Evolutionary conservation across 2,797 vertebrate species (phyloP), one percentile per base, ranked within the genome.

Genomic region (Falco cherrug): DNA sequence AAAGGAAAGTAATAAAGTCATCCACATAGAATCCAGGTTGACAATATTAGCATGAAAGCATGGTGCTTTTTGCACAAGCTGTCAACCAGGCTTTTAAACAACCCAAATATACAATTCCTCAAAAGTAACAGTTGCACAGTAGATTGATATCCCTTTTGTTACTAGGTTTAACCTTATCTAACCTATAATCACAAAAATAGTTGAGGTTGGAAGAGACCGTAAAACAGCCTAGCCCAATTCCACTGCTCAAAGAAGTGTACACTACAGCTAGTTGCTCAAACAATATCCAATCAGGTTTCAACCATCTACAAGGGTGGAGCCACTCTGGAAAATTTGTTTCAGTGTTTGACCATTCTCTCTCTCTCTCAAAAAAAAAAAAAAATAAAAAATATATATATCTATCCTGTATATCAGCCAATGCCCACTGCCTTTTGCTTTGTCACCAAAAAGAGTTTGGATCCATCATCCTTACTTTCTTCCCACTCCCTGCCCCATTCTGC

Each of bases 401-500:
- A 67, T 48, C 15, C 9, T 53, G 18, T 71, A 47, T 54, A 67
- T 83, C 20, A 48, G 2, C 7, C 61, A n/a, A 9, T 45, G 54
- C 21, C 10, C 0, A 1, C 25, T 37, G 16, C 24, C n/a, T 56
- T 78, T 73, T 61, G 8, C 20, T 51, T 29, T 61, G 10, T 63
- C 39, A 59, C n/a, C 14, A 69, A 33, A 29, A 67, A 48, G 29
- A 68, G 24, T 56, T 48, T 50, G 13, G 11, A 56, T 73, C 22
- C 31, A 22, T 56, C 13, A n/a, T 11, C 26, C 22, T 78, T 50
- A 20, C 22, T 39, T 65, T 78, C 33, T 59, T 70, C 33, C 37
- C 10, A 22, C 4, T 31, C 26, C 7, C 13, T 12, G 18, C 26
- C 6, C 13, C 14, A 16, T 3, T 4, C 10, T 2, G 15, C 5